Base-by-base conservation (phyloP, 2,888 invertebrate species). In the Phalera bucephala region DNA sequence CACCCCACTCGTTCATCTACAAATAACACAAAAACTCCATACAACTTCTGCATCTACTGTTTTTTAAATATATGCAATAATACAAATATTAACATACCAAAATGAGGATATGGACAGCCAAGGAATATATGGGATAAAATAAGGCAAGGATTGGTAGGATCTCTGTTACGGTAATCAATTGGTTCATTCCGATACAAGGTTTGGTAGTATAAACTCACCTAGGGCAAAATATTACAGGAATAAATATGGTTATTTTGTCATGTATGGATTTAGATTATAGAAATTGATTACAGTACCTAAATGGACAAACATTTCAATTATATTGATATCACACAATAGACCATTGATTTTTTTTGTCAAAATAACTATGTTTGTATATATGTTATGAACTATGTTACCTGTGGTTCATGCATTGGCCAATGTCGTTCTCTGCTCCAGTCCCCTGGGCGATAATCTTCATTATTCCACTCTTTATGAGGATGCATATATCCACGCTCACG, bases 391-490 rank as follows among this genome's bases (percentile, higher is more conserved):
- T n/a, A n/a, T 17, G 2, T 21, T 70, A 87, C 90, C 85, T 88
- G 90, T 25, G 80, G 64, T 26, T 90, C 90, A 54, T 84, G 86
- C 52, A 88, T 77, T 6, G 83, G 79, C 90, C 90, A 90, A 46
- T 86, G 89, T 23, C 90, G 70, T 13, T 90, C 90, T 38, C 90
- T 65, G 15, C 80, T 80, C 86, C 90, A 90, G 50, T 91, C 91
- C 25, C 90, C 84, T 26, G 89, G 79, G 31, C 91, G 87, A 45
- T 92, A 92, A 33, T 92, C 92, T 26, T 89, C 88, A 59, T 75
- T 82, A 10, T 90, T 89, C 90, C 90, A 90, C 8, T 90, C 90
- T 65, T 90, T 90, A 46, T 84, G 88, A 0, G 84, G 76, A 61
- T 90, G 90, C 57, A 88, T 74, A 40, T 89, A 90, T 1, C 78